phyloP scores from a whole-genome alignment of 2,113 vertebrate species.

The Chinchilla lanigera region DNA sequence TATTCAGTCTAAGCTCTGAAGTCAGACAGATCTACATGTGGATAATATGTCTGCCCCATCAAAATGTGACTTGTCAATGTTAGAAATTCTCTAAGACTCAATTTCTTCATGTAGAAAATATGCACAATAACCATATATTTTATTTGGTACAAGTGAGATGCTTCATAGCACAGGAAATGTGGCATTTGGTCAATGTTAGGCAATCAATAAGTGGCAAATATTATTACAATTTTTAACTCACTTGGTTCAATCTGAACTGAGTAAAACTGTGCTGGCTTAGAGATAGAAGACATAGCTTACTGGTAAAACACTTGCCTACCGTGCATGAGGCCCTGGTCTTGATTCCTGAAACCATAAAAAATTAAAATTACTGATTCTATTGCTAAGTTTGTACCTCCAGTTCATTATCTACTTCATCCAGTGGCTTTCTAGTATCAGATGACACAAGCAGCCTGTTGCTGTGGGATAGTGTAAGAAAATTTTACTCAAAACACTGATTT shows the following conservation, averaged over 20 bases:
- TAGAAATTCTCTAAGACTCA: not conserved
- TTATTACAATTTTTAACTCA: not conserved
- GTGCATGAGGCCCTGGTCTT: accelerated
- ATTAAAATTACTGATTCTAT: not conserved
- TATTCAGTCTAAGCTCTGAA: not conserved
- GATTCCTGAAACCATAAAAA: not conserved
- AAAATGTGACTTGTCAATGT: not conserved
- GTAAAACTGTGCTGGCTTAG: not conserved
- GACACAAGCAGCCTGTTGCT: not conserved
- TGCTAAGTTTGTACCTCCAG: not conserved
- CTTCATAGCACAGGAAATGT: not conserved
- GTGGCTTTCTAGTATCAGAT: not conserved
- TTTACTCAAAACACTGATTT: not conserved
- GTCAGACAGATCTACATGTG: not conserved
- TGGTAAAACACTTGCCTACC: not conserved
- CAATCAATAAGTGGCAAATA: not conserved
- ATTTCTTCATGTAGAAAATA: not conserved
- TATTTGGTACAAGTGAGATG: not conserved
- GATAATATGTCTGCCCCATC: not conserved
- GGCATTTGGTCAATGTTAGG: not conserved
- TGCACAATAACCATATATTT: not conserved
- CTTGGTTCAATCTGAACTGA: not conserved
- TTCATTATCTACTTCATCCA: not conserved
- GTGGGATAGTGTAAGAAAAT: not conserved
- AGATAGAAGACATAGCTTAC: no score